phyloP scores from a whole-genome alignment of 2,888 invertebrate species.

The Dynastes maya region DNA sequence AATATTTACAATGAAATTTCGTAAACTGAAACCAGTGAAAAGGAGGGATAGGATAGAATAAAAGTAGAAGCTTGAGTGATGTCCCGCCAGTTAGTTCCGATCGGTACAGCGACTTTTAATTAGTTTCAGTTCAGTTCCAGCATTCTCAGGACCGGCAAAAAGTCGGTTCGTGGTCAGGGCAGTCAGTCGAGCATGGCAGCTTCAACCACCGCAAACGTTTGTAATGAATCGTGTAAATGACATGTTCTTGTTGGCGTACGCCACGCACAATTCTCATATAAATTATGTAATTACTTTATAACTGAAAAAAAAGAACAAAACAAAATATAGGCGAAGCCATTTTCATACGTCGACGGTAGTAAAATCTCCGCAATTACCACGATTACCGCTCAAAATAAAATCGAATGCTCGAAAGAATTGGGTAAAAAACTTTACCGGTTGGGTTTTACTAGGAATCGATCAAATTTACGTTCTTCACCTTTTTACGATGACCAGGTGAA shows the following conservation, averaged over 20 bases:
- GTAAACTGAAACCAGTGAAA: conserved; percentile 35
- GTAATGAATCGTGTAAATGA: conserved; percentile 68
- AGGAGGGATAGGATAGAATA: conserved; percentile 27
- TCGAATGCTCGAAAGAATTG: background rate
- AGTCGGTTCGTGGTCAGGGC: conserved; percentile 64
- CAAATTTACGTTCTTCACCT: background rate
- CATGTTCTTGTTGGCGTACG: conserved; percentile 58
- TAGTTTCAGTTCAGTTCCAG: conserved; percentile 70
- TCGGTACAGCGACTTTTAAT: conserved; percentile 69
- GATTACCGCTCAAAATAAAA: too few species aligned
- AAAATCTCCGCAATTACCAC: background rate
- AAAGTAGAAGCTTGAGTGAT: conserved; percentile 63
- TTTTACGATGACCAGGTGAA: conserved; percentile 19
- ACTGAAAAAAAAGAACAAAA: background rate
- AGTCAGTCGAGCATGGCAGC: conserved; percentile 66
- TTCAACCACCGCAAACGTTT: conserved; percentile 64
- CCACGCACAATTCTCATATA: conserved; percentile 39
- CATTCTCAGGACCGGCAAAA: conserved; percentile 64
- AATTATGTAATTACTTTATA: conserved; percentile 39
- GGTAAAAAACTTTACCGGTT: background rate
- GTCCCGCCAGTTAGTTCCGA: conserved; percentile 66
- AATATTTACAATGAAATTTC: conserved; percentile 9
- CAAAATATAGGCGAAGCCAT: background rate
- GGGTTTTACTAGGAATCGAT: conserved; percentile 28
- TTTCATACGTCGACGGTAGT: background rate